A percentile compares a stretch with the other conserved stretches of the same genome.
phyloP scores from a whole-genome alignment of 2,113 vertebrate species.

The Suricata suricatta region DNA sequence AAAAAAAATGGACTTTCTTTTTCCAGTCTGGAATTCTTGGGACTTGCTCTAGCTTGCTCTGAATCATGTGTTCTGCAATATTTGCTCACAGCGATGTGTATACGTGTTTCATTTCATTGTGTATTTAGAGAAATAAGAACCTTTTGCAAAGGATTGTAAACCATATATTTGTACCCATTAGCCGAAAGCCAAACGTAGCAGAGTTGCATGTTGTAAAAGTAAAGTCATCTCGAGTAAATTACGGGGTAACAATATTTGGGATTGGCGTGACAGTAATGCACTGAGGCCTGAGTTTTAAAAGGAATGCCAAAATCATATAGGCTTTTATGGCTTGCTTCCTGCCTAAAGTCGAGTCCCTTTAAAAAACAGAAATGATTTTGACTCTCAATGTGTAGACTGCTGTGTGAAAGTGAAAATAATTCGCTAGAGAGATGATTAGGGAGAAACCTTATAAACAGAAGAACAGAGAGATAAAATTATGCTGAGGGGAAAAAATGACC shows the following conservation, averaged over 20 bases:
- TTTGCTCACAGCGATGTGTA: not conserved
- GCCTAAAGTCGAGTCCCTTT: not conserved
- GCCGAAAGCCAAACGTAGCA: constrained; percentile 29
- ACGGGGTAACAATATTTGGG: constrained; percentile 6
- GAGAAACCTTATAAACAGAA: not conserved
- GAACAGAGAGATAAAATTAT: not conserved
- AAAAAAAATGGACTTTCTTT: not conserved
- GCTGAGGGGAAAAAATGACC: not conserved
- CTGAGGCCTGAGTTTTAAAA: constrained; percentile 25
- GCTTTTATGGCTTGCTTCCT: constrained; percentile 1
- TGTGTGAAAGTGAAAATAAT: constrained; percentile 19
- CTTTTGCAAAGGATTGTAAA: constrained; percentile 31
- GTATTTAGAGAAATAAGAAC: not conserved
- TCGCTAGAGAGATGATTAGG: not conserved
- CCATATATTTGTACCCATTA: constrained; percentile 38
- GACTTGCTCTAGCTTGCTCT: not conserved
- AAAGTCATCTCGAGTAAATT: constrained; percentile 45
- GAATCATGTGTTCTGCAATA: not conserved
- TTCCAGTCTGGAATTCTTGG: not conserved
- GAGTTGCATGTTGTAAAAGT: constrained; percentile 44
- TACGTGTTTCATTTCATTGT: not conserved
- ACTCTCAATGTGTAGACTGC: not conserved
- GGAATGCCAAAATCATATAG: not conserved
- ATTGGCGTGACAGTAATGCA: not conserved
- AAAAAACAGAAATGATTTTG: constrained; percentile 23